Conservation (phyloP, 1,140 invertebrate genomes). For the Dicyema japonicum region DNA sequence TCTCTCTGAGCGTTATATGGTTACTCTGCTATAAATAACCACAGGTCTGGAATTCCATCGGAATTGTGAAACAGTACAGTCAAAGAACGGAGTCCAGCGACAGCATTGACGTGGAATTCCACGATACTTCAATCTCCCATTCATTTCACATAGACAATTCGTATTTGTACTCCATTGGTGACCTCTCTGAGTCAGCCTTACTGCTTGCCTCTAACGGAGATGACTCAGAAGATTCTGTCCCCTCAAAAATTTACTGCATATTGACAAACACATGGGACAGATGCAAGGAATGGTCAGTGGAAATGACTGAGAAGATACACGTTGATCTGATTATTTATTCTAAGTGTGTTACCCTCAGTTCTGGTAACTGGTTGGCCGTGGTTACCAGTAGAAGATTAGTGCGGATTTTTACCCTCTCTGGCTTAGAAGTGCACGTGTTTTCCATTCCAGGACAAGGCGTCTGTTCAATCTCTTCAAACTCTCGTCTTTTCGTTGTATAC, state of each 20-base stretch:
- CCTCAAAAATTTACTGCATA: no score
- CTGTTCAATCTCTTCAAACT: slow-evolving; percentile 30
- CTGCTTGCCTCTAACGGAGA: slow-evolving; percentile 34
- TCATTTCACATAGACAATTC: slow-evolving; percentile 53
- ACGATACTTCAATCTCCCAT: slow-evolving; percentile 55
- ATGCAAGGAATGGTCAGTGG: slow-evolving; percentile 50
- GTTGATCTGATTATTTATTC: slow-evolving; percentile 11
- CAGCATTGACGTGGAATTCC: slow-evolving; percentile 69
- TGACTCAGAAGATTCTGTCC: no score
- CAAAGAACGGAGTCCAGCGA: slow-evolving; percentile 14
- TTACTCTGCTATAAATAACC: slow-evolving; percentile 9
- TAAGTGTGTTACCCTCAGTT: no score
- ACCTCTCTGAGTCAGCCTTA: slow-evolving; percentile 38
- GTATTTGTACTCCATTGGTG: slow-evolving; percentile 39
- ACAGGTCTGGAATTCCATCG: slow-evolving; percentile 20
- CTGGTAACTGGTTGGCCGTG: slow-evolving; percentile 39
- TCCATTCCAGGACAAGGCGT: slow-evolving; percentile 36
- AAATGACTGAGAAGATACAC: slow-evolving; percentile 39
- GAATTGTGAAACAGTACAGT: slow-evolving; percentile 15
- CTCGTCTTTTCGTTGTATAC: slow-evolving; percentile 39
- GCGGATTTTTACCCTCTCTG: slow-evolving; percentile 42
- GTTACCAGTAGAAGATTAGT: slow-evolving; percentile 37
- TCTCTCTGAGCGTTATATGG: slow-evolving; percentile 43
- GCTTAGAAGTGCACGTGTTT: slow-evolving; percentile 44
- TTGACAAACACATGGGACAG: slow-evolving; percentile 40